Conservation (phyloP, 30 jellyfish, hydroid and myxozoan species). For the Cassiopea xamachana region DNA sequence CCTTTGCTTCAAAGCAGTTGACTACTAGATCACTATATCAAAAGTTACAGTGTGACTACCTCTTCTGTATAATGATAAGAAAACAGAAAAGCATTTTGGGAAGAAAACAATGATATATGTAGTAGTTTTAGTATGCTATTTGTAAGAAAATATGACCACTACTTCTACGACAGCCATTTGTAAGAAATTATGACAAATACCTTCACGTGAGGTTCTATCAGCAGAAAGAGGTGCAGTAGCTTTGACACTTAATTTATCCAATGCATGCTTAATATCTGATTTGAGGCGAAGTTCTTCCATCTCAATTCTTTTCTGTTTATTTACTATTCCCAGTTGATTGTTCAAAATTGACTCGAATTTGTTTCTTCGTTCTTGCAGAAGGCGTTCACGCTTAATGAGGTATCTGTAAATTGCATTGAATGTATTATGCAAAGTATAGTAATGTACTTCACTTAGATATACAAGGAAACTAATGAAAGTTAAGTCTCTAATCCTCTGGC, state of each 20-base stretch:
- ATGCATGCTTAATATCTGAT: conserved; percentile 79
- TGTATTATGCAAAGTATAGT: no score
- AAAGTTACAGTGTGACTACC: no score
- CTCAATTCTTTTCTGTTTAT: conserved; percentile 81
- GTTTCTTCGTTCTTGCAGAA: conserved; percentile 66
- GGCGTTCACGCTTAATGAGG: conserved; percentile 83
- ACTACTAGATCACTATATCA: no score
- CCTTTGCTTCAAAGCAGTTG: no score
- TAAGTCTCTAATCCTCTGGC: no score
- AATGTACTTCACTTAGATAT: no score
- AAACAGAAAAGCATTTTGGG: no score
- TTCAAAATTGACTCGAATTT: conserved; percentile 78
- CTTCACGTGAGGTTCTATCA: conserved; percentile 42
- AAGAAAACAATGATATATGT: no score
- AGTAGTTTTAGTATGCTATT: no score
- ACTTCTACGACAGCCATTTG: background rate
- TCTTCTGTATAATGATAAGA: no score
- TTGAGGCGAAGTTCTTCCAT: conserved; percentile 84
- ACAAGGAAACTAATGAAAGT: no score
- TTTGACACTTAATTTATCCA: conserved; percentile 35
- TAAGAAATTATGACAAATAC: background rate
- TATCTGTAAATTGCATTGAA: conserved; percentile 55
- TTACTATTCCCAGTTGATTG: conserved; percentile 70
- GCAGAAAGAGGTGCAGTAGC: conserved; percentile 3
- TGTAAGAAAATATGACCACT: no score